phyloP scores from a whole-genome alignment of 1,140 invertebrate species.

The Bombyx mandarina region DNA sequence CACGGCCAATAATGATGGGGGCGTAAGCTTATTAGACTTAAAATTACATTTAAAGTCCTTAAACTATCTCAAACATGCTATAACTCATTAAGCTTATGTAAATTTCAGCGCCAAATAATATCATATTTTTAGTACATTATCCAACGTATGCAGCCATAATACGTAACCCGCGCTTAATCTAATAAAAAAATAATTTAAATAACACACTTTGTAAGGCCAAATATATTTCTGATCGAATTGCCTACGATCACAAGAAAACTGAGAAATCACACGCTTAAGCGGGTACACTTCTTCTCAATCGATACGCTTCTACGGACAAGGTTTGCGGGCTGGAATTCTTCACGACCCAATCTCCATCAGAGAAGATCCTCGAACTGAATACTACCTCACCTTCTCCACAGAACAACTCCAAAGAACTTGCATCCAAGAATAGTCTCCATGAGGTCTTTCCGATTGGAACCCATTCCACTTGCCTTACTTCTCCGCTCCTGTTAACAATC shows the following conservation, averaged over 20 bases:
- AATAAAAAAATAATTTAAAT: not conserved
- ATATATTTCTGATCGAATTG: too few species aligned
- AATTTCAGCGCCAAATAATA: too few species aligned
- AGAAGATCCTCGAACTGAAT: conserved; percentile 48
- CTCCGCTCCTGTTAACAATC: conserved; percentile 34
- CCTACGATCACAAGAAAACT: not conserved
- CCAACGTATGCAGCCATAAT: too few species aligned
- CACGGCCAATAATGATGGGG: too few species aligned
- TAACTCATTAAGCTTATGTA: too few species aligned
- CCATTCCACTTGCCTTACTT: conserved; percentile 53
- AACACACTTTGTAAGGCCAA: not conserved
- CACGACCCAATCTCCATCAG: conserved; percentile 43
- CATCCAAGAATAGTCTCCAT: conserved; percentile 52
- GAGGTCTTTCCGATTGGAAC: conserved; percentile 21
- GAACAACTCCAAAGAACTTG: conserved; percentile 56
- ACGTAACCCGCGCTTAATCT: too few species aligned
- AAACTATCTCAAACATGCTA: too few species aligned
- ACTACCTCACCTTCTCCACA: conserved; percentile 63
- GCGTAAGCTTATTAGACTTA: too few species aligned
- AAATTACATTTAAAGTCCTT: too few species aligned
- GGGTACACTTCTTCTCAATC: conserved; percentile 37
- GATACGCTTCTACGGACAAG: conserved; percentile 32
- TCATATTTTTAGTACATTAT: too few species aligned
- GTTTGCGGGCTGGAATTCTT: conserved; percentile 36
- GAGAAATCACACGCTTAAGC: conserved; percentile 13